These are phyloP conservation scores for Stigmatopora argus DNA, from an alignment of 2,113 vertebrate species.

Conservation along the genomic window DNA sequence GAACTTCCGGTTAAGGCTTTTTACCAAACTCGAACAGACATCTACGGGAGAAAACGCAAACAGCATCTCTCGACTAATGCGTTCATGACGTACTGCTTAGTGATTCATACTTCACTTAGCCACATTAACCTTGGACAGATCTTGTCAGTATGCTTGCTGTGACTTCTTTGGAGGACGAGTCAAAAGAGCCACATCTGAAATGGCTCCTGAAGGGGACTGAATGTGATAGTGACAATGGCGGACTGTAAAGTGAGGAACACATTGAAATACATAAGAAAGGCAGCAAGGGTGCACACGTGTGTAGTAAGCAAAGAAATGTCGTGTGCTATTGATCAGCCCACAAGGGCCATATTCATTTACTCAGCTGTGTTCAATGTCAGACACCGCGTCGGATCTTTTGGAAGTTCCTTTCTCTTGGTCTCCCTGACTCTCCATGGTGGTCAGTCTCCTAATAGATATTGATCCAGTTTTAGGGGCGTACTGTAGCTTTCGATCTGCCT, in stretches of 20 bases:
- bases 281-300: neutral
- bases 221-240: slow-evolving; percentile 10
- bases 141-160: slow-evolving; percentile 17
- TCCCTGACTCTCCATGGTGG: neutral
- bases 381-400: slow-evolving; percentile 20
- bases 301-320: neutral
- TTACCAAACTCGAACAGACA: neutral
- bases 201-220: slow-evolving; percentile 1
- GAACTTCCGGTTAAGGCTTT: neutral
- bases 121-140: slow-evolving; percentile 28
- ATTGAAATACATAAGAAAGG: slow-evolving; percentile 12
- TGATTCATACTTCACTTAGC: slow-evolving; percentile 37
- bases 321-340: slow-evolving; percentile 37
- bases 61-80: slow-evolving; percentile 12
- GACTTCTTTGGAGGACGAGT: slow-evolving; percentile 17
- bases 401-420: slow-evolving; percentile 11
- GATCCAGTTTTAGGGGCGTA: slow-evolving; percentile 48
- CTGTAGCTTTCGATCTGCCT: slow-evolving; percentile 33
- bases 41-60: neutral
- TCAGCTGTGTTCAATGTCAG: slow-evolving; percentile 27
- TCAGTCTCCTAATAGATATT: slow-evolving; percentile 48
- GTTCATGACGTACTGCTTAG: slow-evolving; percentile 22
- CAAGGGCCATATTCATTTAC: slow-evolving; percentile 34
- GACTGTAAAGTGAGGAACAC: slow-evolving; percentile 1
- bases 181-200: slow-evolving; percentile 17